A percentile compares a stretch with the other conserved stretches of the same genome.
Evolutionary conservation across 2,888 invertebrate genomes (phyloP).

Genomic region (Cepaea hortensis): DNA sequence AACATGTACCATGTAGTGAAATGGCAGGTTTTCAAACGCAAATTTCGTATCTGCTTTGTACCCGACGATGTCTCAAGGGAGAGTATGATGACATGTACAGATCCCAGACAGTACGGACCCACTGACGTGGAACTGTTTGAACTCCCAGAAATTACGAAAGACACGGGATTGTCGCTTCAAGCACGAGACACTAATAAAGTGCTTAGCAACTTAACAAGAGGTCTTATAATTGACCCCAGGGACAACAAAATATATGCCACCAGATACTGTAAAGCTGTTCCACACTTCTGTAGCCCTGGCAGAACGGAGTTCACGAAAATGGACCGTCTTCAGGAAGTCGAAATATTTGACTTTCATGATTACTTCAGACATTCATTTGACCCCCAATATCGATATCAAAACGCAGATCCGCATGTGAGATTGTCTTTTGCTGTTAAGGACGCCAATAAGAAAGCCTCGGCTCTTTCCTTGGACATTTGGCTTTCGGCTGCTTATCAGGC

Average conservation of each 20-base stretch:
- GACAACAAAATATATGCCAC: neutral
- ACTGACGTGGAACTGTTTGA: neutral
- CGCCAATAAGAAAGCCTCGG: neutral
- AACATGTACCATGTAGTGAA: neutral
- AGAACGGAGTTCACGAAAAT: constrained; percentile 6
- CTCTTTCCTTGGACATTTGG: constrained; percentile 6
- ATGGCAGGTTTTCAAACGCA: neutral
- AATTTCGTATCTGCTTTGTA: constrained; percentile 14
- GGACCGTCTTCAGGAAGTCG: constrained; percentile 5
- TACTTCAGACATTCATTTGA: neutral
- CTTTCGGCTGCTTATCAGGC: neutral
- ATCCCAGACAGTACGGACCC: neutral
- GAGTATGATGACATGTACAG: neutral
- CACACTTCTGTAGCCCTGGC: neutral
- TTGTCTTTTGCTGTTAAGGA: neutral
- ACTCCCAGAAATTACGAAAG: neutral
- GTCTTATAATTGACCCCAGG: neutral
- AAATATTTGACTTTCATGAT: neutral
- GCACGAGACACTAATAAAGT: neutral
- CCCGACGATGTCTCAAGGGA: neutral
- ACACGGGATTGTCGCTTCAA: neutral
- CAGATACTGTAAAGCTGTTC: constrained; percentile 14
- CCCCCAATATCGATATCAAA: neutral
- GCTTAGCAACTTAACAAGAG: neutral
- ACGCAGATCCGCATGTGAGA: neutral